Conservation (phyloP, 2,113 vertebrate genomes). For the Psephotus haematonotus region DNA sequence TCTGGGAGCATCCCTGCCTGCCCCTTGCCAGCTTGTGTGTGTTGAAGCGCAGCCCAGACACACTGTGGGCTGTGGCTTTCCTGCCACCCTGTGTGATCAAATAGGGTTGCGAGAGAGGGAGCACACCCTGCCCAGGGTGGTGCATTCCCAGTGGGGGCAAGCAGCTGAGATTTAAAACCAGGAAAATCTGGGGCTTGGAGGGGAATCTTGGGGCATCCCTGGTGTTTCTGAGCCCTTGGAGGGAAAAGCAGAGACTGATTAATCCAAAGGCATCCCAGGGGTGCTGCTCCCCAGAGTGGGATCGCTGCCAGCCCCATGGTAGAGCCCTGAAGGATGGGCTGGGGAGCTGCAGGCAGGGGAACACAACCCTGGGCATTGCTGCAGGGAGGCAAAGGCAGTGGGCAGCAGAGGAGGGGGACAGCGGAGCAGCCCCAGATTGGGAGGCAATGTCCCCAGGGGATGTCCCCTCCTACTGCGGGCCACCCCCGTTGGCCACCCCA, state of each 20-base stretch:
- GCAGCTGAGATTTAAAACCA: neutral
- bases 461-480: neutral
- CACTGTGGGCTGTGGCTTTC: neutral
- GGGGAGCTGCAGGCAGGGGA: neutral
- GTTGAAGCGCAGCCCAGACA: neutral
- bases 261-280: neutral
- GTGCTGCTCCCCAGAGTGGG: neutral
- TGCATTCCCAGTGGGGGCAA: neutral
- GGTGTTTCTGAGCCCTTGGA: neutral
- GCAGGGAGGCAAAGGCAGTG: neutral
- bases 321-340: neutral
- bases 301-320: neutral
- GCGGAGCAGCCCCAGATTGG: neutral
- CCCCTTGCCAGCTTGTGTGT: fast-evolving
- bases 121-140: neutral
- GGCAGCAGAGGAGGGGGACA: fast-evolving
- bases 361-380: fast-evolving
- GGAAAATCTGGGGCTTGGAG: fast-evolving
- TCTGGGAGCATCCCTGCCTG: neutral
- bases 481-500: neutral
- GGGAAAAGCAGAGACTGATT: neutral
- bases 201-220: neutral
- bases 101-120: fast-evolving
- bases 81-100: neutral
- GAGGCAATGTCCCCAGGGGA: neutral